Percentiles rank a stretch among this genome's conserved stretches.
These are phyloP conservation scores for Portunus trituberculatus DNA, from an alignment of 1,140 invertebrate genomes.

Conservation along the genomic window DNA sequence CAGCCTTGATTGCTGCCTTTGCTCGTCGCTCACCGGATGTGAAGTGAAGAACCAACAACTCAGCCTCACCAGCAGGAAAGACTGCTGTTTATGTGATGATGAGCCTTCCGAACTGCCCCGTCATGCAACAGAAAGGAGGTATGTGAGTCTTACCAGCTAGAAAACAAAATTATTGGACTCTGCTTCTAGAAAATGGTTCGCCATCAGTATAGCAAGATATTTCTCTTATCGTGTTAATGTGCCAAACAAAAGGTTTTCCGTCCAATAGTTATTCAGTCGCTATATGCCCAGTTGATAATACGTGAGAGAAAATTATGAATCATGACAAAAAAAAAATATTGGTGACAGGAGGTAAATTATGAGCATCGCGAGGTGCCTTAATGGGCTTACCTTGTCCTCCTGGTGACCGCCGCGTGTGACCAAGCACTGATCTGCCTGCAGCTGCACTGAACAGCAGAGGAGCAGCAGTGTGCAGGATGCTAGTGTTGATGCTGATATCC, in stretches of 20 bases:
- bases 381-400: not conserved
- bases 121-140: not conserved
- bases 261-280: not conserved
- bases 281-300: not conserved
- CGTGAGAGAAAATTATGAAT: not conserved
- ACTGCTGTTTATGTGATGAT: not conserved
- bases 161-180: not conserved
- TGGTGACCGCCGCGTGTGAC: not conserved
- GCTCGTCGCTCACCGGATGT: not conserved
- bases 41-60: not conserved
- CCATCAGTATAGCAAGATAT: not conserved
- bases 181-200: not conserved
- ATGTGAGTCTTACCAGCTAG: not conserved
- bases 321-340: not conserved
- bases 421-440: not conserved
- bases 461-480: not conserved
- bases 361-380: not conserved
- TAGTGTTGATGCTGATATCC: not conserved
- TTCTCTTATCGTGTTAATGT: too few relatives aligned
- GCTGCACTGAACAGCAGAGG: not conserved
- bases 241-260: too few relatives aligned
- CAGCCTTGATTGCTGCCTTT: not conserved
- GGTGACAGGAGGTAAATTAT: not conserved
- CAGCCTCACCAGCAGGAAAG: not conserved
- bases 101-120: not conserved